Percentiles rank a stretch among this genome's conserved stretches.
phyloP scores from a whole-genome alignment of 2,888 invertebrate species.

The Metopia argyrocephala region DNA sequence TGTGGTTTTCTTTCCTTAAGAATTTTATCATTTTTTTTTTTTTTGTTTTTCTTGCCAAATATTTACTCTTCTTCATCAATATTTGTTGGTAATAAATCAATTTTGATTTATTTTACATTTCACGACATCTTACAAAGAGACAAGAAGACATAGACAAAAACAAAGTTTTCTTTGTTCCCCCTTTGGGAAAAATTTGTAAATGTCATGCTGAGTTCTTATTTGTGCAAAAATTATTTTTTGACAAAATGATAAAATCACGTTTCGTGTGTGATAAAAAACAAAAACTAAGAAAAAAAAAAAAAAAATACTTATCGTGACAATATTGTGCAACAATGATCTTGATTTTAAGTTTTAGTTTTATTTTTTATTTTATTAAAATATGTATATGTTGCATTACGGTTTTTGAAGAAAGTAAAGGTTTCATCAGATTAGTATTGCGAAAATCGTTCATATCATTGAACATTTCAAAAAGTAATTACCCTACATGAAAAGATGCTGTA shows the following conservation, averaged over 20 bases:
- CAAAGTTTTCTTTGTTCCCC: slow-evolving; percentile 22
- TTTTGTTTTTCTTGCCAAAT: slow-evolving; percentile 23
- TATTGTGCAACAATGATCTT: slow-evolving; percentile 53
- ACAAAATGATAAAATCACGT: slow-evolving; percentile 63
- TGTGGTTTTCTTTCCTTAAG: slow-evolving; percentile 51
- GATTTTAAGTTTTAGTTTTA: slow-evolving; percentile 37
- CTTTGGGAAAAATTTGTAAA: slow-evolving; percentile 61
- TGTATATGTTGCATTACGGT: too few species aligned
- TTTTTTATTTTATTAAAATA: neutral
- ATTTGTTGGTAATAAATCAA: slow-evolving; percentile 61
- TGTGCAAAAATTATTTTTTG: slow-evolving; percentile 58
- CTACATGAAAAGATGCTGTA: too few species aligned
- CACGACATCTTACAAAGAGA: neutral
- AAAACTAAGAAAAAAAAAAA: slow-evolving; percentile 30
- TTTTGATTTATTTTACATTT: slow-evolving; percentile 59
- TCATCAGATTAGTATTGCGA: too few species aligned
- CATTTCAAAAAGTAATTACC: too few species aligned
- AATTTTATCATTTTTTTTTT: neutral
- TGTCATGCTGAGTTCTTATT: slow-evolving; percentile 61
- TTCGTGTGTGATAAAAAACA: slow-evolving; percentile 58
- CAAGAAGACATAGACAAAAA: slow-evolving; percentile 29
- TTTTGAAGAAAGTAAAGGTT: too few species aligned
- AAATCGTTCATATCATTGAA: too few species aligned
- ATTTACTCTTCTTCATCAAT: slow-evolving; percentile 62
- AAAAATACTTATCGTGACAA: slow-evolving; percentile 59